Evolutionary conservation across 2,113 vertebrate genomes (phyloP), one percentile per base, ranked within the genome.

Genomic region (Oceanodroma tethys): DNA sequence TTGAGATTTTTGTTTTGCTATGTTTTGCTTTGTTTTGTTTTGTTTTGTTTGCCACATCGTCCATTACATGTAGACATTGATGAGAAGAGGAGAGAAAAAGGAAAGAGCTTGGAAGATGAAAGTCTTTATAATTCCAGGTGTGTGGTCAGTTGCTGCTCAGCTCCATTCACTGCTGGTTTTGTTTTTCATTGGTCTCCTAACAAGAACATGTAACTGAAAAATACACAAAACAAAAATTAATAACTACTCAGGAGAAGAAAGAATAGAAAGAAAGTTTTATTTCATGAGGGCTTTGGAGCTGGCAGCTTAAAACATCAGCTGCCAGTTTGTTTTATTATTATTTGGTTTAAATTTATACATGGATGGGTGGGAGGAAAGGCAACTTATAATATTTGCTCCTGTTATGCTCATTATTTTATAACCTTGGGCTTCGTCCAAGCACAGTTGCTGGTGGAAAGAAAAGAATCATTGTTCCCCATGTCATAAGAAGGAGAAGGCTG

Each of bases 341-440:
- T 95, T 97, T 95, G 78, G 73, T 96, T 98, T 98, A 98, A 97
- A 98, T 97, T 97, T 97, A 97, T 95, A 96, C 55, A 25, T 62
- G 82, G 67, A 90, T 96, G 96, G 74, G 88, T 94, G 71, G 96
- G 94, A 97, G 87, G 94, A 88, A 97, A 96, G 82, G 78, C 88
- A 96, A 87, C 10, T 96, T 98, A 95, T 40, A 96, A 90, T 93
- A 93, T 93, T 78, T 93, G 86, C 97, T 97, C 94, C 88, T 95
- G 74, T 40, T 43, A 86, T 48, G 86, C 79, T 86, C 84, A 92
- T 96, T 96, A 86, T 96, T 97, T 97, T 95, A 94, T 80, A 88
- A 94, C 76, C 74, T 92, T 97, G 93, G 88, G n/a, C 63, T 86
- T 86, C 36, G 34, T 89, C 91, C 96, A 97, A 96, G 74, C 59